Conservation (phyloP, 2,888 invertebrate genomes). For the Melieria omissa region DNA sequence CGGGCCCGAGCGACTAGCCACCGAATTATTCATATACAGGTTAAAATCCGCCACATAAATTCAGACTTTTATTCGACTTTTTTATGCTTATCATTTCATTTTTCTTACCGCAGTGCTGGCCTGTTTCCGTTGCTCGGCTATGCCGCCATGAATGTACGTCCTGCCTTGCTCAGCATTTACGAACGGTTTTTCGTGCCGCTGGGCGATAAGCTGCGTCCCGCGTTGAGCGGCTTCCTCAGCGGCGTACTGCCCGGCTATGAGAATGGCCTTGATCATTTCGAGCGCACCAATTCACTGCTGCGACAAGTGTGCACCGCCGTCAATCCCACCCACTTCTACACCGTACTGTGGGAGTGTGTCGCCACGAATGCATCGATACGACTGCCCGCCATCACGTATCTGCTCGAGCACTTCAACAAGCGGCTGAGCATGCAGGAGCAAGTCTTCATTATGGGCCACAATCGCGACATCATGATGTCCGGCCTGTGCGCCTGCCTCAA, state of each 20-base stretch:
- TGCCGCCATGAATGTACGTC: conserved; percentile 90
- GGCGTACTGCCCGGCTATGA: conserved; percentile 89
- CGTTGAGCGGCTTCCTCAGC: conserved; percentile 86
- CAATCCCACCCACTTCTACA: conserved; percentile 83
- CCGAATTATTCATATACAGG: conserved; percentile 86
- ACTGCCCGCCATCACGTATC: conserved; percentile 83
- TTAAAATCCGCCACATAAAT: conserved; percentile 63
- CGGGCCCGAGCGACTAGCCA: conserved; percentile 81
- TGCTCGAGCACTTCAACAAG: conserved; percentile 82
- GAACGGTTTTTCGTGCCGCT: conserved; percentile 89
- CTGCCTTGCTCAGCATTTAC: conserved; percentile 82
- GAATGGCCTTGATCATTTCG: conserved; percentile 85
- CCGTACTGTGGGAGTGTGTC: conserved; percentile 89
- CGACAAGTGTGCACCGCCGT: conserved; percentile 76
- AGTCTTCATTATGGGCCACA: conserved; percentile 83
- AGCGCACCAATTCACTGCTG: conserved; percentile 70
- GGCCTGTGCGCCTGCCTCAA: conserved; percentile 84
- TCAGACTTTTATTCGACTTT: neutral
- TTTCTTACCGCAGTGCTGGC: conserved; percentile 69
- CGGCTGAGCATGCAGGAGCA: conserved; percentile 84
- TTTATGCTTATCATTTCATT: neutral
- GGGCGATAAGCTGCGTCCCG: conserved; percentile 76
- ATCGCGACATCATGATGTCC: conserved; percentile 83
- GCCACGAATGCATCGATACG: conserved; percentile 83
- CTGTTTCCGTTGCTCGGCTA: conserved; percentile 89